Evolutionary conservation across 1,140 invertebrate species (phyloP), one percentile per base, ranked within the genome.

Genomic region (Drosophila kepulauana): DNA sequence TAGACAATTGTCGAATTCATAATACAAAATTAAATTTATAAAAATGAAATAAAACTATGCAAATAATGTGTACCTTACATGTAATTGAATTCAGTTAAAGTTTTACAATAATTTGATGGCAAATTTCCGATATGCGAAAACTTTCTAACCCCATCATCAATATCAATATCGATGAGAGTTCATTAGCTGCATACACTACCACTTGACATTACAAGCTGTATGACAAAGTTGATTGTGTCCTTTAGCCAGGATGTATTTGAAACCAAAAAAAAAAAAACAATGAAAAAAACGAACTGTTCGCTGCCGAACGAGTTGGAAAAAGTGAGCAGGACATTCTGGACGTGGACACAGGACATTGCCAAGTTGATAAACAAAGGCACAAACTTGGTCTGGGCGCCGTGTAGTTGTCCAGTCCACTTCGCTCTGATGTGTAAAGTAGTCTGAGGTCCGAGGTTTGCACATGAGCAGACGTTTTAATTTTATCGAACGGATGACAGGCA

Each of bases 391-490:
- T 51, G 51, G 45, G 20, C 41, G 35, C 16, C 30, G 48, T 25
- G 15, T 13, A n/a, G 62, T 13, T n/a, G 61, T n/a, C 33, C 67
- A 7, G 41, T 79, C 64, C 20, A 56, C 62, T 10, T 38, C 8
- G 35, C 30, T 64, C 11, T 3, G 16, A 15, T 1, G 20, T 25
- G 20, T 4, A 25, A 25, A 63, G 63, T 75, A 73, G 74, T 46
- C 48, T 58, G 79, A 69, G 67, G 28, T 54, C 11, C 51, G 51
- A 54, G 51, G 77, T 58, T 78, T 87, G 62, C 84, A 82, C 79
- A 88, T 80, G 77, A 82, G 84, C 84, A 87, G 63, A 78, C 73
- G 84, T 88, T 88, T 88, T 88, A 80, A 88, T 88, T 87, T 87
- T 82, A 87, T 87, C 84, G 84, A 87, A 82, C 79, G 73, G 70